Base-by-base conservation (phyloP, 2,113 vertebrate genomes). In the Coracopsis vasa region DNA sequence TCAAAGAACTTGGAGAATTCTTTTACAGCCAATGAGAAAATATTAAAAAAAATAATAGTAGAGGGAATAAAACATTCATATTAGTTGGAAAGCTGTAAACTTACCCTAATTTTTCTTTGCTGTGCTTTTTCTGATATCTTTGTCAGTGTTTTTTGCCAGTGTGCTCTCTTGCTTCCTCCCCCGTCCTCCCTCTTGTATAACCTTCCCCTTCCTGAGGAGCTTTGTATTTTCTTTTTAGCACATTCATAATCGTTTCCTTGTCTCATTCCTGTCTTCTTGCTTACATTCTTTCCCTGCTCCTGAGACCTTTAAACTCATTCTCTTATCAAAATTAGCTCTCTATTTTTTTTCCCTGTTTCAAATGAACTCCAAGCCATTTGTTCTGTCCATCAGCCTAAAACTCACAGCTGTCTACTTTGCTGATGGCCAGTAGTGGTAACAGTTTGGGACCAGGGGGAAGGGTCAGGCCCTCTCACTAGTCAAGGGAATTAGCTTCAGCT, bases 281-380 rank as follows among this genome's bases (percentile, higher is more conserved):
- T 90, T 90, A 42, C 29, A 61, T 90, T 83, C 51, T 79, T 93
- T 65, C 54, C 13, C 28, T 77, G 53, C 60, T 93, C 37, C 41
- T 0, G 9, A 88, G 48, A 72, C 41, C 44, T 71, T 92, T 73
- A 80, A 94, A 58, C 41, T 90, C 41, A 74, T 94, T 88, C 27
- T 65, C 44, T 77, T 92, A 82, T 75, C 61, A 87, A 79, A 92
- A 86, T 81, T 66, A 89, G 45, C 48, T 81, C 47, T 24, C 10
- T 67, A 10, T 13, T 41, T 79, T 66, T 62, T 53, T n/a, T 44
- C 20, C 28, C 21, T 4, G 2, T 51, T 88, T 88, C 21, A 39
- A 8, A 41, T 37, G 24, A 66, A 29, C 35, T 74, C 39, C 17
- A 39, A 45, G n/a, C 18, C 28, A 41, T 73, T 95, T 50, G 5